Evolutionary conservation across 2,888 invertebrate species (phyloP).

Genomic region (Parnassius mnemosyne): DNA sequence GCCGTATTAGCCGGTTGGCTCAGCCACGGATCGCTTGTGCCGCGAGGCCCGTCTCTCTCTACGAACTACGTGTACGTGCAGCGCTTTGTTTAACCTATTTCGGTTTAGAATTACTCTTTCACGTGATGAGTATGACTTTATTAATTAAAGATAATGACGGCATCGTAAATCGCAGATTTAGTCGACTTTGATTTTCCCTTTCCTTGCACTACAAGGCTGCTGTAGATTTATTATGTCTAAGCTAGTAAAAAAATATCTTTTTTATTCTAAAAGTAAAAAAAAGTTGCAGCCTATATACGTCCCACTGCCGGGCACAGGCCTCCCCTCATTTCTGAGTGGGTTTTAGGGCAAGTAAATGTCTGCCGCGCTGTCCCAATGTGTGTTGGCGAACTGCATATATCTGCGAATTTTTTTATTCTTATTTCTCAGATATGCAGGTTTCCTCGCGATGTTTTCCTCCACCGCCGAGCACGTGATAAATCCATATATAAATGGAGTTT

Average conservation of each 20-base stretch:
- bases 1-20: conserved; percentile 64
- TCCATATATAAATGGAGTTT: too few relatives aligned
- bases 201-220: not conserved
- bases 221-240: not conserved
- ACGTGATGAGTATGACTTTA: conserved; percentile 60
- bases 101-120: conserved; percentile 73
- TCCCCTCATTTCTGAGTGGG: too few relatives aligned
- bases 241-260: not conserved
- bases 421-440: too few relatives aligned
- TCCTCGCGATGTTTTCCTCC: too few relatives aligned
- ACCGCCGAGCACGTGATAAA: too few relatives aligned
- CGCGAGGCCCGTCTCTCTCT: conserved; percentile 36
- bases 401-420: too few relatives aligned
- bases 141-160: conserved; percentile 54
- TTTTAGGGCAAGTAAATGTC: too few relatives aligned
- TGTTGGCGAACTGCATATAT: too few relatives aligned
- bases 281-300: too few relatives aligned
- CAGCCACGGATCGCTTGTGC: conserved; percentile 44
- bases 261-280: too few relatives aligned
- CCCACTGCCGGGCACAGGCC: too few relatives aligned
- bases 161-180: conserved; percentile 22
- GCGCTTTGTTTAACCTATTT: conserved; percentile 77
- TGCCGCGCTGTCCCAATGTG: too few relatives aligned
- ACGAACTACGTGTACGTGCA: conserved; percentile 37
- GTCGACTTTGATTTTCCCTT: conserved; percentile 16